A percentile compares a stretch with the other conserved stretches of the same genome.
Evolutionary conservation across 2,888 invertebrate genomes (phyloP).

Genomic region (Fissipunctia ypsillon): DNA sequence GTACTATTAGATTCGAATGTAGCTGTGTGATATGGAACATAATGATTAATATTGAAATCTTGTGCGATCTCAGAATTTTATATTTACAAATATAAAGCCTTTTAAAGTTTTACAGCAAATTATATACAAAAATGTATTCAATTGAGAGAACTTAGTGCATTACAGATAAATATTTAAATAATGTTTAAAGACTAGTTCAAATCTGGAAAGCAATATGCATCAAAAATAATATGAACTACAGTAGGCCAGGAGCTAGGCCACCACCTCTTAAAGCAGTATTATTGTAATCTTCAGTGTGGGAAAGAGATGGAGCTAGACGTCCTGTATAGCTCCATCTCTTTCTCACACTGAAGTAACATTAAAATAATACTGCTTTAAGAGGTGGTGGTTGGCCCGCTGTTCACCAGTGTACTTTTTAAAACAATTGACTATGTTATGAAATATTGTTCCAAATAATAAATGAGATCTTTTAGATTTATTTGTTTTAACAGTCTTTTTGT

Average conservation of each 20-base stretch:
- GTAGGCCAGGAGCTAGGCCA: too few species aligned
- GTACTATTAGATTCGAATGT: neutral
- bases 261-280: too few species aligned
- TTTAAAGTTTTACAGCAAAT: constrained; percentile 20
- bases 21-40: constrained; percentile 38
- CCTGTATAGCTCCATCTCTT: too few species aligned
- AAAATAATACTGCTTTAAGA: too few species aligned
- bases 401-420: neutral
- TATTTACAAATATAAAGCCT: constrained; percentile 27
- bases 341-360: too few species aligned
- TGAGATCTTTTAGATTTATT: constrained; percentile 10
- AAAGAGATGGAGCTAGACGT: too few species aligned
- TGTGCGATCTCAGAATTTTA: constrained; percentile 46
- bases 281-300: too few species aligned
- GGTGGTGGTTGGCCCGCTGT: too few species aligned
- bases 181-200: neutral
- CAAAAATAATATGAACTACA: constrained; percentile 2
- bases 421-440: constrained; percentile 11
- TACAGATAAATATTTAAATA: constrained; percentile 3
- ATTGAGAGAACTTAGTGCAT: neutral
- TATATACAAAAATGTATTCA: constrained; percentile 7
- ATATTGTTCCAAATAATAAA: constrained; percentile 31
- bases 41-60: constrained; percentile 38
- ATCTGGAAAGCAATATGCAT: constrained; percentile 9
- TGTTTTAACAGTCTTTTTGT: neutral